These are phyloP conservation scores for Drosophila longiperda DNA, from an alignment of 2,888 invertebrate genomes.

Conservation along the genomic window DNA sequence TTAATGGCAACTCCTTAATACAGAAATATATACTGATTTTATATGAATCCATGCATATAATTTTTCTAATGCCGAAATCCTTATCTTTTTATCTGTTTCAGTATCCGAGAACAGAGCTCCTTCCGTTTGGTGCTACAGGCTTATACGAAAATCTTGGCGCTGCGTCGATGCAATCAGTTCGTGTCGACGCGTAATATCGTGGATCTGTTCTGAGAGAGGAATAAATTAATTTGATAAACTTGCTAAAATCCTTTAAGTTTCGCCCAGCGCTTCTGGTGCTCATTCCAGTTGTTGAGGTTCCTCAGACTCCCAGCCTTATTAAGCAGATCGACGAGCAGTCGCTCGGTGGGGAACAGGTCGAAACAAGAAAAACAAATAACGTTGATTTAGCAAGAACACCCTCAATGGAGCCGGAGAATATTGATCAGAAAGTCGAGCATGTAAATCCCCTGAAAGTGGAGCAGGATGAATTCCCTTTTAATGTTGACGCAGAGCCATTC, in stretches of 20 bases:
- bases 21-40: background rate
- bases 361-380: too few relatives aligned
- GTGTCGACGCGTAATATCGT: conserved; percentile 93
- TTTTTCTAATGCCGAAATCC: background rate
- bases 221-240: conserved; percentile 92
- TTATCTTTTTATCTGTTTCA: conserved; percentile 71
- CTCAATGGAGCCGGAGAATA: too few relatives aligned
- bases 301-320: too few relatives aligned
- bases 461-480: too few relatives aligned
- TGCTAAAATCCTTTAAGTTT: conserved; percentile 96
- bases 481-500: too few relatives aligned
- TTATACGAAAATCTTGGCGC: conserved; percentile 97
- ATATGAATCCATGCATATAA: background rate
- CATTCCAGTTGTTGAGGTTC: conserved; percentile 94
- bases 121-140: conserved; percentile 96
- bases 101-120: conserved; percentile 90
- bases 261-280: conserved; percentile 95
- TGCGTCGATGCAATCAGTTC: conserved; percentile 91
- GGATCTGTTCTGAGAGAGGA: conserved; percentile 79
- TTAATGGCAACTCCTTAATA: background rate
- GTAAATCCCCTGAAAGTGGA: too few relatives aligned
- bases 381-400: too few relatives aligned
- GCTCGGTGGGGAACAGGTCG: too few relatives aligned
- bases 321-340: too few relatives aligned
- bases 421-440: too few relatives aligned